phyloP scores from a whole-genome alignment of 2,888 invertebrate species.

The Nemotelus pantherinus region DNA sequence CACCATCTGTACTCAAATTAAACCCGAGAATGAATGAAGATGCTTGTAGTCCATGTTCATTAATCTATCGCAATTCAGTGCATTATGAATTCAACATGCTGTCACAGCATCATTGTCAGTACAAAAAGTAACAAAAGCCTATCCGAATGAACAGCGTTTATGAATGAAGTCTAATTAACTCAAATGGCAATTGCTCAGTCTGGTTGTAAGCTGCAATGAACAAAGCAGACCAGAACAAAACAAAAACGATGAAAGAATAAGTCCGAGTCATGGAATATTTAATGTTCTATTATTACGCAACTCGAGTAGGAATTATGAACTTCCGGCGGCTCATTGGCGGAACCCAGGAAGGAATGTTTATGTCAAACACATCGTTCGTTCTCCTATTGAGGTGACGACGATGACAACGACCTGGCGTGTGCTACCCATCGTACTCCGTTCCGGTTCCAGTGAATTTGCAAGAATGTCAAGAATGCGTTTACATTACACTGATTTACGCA shows the following conservation, averaged over 20 bases:
- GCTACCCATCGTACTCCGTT: too few species aligned
- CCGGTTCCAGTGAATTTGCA: neutral
- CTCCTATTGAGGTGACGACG: neutral
- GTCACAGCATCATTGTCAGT: neutral
- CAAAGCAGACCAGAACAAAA: neutral
- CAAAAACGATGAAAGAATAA: constrained; percentile 6
- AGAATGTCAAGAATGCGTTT: constrained; percentile 22
- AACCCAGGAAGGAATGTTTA: constrained; percentile 26
- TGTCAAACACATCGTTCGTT: constrained; percentile 1
- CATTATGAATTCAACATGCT: neutral
- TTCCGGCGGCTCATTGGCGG: constrained; percentile 27
- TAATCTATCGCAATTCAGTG: neutral
- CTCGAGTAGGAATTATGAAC: constrained; percentile 29
- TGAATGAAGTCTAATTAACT: constrained; percentile 30
- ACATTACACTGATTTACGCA: neutral
- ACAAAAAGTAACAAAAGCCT: constrained; percentile 3
- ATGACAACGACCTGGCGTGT: neutral
- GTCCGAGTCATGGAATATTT: constrained; percentile 29
- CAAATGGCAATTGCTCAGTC: constrained; percentile 19
- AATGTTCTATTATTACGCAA: constrained; percentile 36
- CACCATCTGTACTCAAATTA: too few species aligned
- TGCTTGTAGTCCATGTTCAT: too few species aligned
- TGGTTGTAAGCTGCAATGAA: neutral
- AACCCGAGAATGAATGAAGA: too few species aligned
- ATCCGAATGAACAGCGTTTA: neutral